These are phyloP conservation scores for Scortum barcoo DNA, from an alignment of 2,113 vertebrate genomes.

Conservation along the genomic window DNA sequence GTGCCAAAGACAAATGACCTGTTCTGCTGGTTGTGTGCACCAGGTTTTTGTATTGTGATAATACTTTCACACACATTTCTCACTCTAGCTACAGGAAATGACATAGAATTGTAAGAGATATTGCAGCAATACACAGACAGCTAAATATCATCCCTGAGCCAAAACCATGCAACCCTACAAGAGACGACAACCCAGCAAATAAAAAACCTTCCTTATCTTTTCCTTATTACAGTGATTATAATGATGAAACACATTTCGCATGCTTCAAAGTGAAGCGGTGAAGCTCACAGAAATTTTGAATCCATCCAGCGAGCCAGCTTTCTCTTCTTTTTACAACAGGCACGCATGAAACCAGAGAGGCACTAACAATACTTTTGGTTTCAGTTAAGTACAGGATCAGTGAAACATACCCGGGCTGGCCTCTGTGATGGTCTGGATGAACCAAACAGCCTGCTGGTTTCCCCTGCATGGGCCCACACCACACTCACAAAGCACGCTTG, in stretches of 20 bases:
- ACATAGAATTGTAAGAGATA: constrained; percentile 3
- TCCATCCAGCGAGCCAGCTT: background rate
- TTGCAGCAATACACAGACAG: constrained; percentile 19
- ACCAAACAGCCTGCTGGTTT: constrained; percentile 57
- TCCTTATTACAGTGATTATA: constrained; percentile 18
- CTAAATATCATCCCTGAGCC: constrained; percentile 32
- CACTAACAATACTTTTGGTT: constrained; percentile 82
- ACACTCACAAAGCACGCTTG: constrained; percentile 47
- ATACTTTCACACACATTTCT: constrained; percentile 38
- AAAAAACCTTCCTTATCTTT: constrained; percentile 8
- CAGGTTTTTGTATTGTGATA: constrained; percentile 20
- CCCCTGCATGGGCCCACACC: constrained; percentile 57
- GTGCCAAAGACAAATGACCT: constrained; percentile 46
- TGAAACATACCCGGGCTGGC: constrained; percentile 48
- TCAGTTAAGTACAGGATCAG: constrained; percentile 75
- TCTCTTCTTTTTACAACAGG: constrained; percentile 46
- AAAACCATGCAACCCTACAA: constrained; percentile 16
- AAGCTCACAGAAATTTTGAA: constrained; percentile 6
- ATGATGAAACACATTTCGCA: constrained; percentile 18
- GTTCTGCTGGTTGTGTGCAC: constrained; percentile 47
- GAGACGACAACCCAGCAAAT: background rate
- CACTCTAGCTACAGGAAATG: constrained; percentile 37
- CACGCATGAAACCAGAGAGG: constrained; percentile 63
- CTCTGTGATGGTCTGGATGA: constrained; percentile 67
- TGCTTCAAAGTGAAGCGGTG: constrained; percentile 16